Evolutionary conservation across 1,140 invertebrate genomes (phyloP), one percentile per base, ranked within the genome.

Genomic region (Pararge aegeria): DNA sequence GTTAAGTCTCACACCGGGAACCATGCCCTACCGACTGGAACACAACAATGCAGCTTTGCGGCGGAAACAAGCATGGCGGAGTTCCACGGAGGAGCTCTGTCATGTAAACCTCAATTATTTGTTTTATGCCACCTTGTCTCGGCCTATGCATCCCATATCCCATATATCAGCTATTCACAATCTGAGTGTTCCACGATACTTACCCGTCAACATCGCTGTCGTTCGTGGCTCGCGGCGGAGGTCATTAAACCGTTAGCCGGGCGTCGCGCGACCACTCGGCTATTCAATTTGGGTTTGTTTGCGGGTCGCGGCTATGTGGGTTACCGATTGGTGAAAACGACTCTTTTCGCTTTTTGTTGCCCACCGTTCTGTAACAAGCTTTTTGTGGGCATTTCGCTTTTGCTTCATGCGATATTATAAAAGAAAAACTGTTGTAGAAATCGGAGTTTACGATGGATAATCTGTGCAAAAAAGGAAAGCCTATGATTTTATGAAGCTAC

Each of bases 171-270:
- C n/a, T n/a, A n/a, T n/a, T n/a, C n/a, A n/a, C n/a, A n/a, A n/a
- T n/a, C n/a, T n/a, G n/a, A n/a, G n/a, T n/a, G n/a, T n/a, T n/a
- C n/a, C n/a, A n/a, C n/a, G n/a, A n/a, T n/a, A n/a, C n/a, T n/a
- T n/a, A n/a, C n/a, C n/a, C n/a, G n/a, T n/a, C n/a, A n/a, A n/a
- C 29, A 29, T 15, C 52, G 54, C 44, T 40, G 12, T 34, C 46
- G 27, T 64, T 56, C 34, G 15, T 64, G 5, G 0, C 30, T 61
- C 68, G 66, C 10, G 7, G 42, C 44, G 15, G 6, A 19, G 21
- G 30, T 54, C 30, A 38, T 46, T 27, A 42, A 49, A 67, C 68
- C 68, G 68, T 70, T 70, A 70, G 55, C 56, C 56, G 56, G 54
- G 37, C 48, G 34, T 15, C 12, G 34, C 10, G 10, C 10, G 27